Conservation (phyloP, 2,888 invertebrate species). For the Eremobia ochroleuca region DNA sequence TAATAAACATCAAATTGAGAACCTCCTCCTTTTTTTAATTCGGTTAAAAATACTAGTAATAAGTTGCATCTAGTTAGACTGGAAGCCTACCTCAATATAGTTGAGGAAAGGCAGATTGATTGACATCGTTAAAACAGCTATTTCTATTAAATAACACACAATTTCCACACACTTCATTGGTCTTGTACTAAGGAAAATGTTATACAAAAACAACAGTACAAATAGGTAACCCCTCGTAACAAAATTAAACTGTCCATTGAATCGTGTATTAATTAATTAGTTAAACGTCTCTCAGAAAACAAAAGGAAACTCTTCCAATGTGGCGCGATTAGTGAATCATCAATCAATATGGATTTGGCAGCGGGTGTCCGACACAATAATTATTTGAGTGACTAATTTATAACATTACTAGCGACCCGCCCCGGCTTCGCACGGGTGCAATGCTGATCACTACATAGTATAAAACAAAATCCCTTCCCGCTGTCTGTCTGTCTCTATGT, state of each 20-base stretch:
- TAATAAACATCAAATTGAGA: too few relatives aligned
- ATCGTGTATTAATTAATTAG: not conserved
- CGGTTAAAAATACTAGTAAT: too few relatives aligned
- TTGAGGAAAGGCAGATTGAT: too few relatives aligned
- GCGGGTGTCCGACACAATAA: too few relatives aligned
- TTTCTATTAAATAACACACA: not conserved
- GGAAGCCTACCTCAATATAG: too few relatives aligned
- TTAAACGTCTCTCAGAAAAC: not conserved
- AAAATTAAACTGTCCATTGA: conserved; percentile 14
- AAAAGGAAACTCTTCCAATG: conserved; percentile 10
- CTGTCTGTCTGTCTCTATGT: too few relatives aligned
- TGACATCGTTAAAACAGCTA: not conserved
- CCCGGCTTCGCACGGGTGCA: too few relatives aligned
- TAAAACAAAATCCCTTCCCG: too few relatives aligned
- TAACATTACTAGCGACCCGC: not conserved
- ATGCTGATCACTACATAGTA: too few relatives aligned
- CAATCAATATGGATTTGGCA: not conserved
- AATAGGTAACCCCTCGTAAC: not conserved
- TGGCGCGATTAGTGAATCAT: conserved; percentile 13
- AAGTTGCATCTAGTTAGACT: too few relatives aligned
- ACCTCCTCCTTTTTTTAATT: too few relatives aligned
- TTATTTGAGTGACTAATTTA: not conserved
- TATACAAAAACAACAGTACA: not conserved
- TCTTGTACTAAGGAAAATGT: conserved; percentile 2
- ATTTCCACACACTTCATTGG: not conserved